Evolutionary conservation across 2,113 vertebrate species (phyloP), one percentile per base, ranked within the genome.

Genomic region (Syngnathoides biaculeatus): DNA sequence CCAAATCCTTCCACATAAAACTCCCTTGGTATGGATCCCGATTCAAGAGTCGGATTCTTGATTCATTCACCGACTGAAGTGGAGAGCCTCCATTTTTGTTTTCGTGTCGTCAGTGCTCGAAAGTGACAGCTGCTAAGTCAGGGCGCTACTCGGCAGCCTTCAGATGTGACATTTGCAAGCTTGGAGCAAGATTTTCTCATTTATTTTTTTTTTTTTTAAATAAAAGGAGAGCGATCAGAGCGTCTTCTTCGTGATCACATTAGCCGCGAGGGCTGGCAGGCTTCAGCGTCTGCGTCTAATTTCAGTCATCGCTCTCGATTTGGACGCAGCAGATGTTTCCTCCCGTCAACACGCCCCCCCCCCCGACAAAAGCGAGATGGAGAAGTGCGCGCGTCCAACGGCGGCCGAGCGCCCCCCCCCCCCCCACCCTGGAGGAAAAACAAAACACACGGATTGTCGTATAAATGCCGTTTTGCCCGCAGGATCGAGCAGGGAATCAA

Each of bases 291-390:
- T 81, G 79, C 83, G 79, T 82, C 87, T 90, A 82, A 90, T 90
- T 86, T 84, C 76, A 87, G 87, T 91, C 90, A 90, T 91, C 87
- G 90, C 88, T 91, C 91, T 90, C 84, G 83, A 87, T 91, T 92
- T 91, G 86, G 78, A 84, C 35, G 40, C 85, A 90, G 87, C 91
- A 92, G 90, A 92, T 92, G 90, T 92, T 90, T 89, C 89, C 84
- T 81, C 85, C 78, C 87, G 89, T 91, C 89, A 92, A 79, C 86
- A 80, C 73, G 69, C 68, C 77, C 74, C 73, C 73, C 68, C 68
- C 77, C 74, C 73, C 68, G 73, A 90, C 79, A 81, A 81, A 81
- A 86, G 80, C 84, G 79, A 89, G 85, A 88, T 52, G 27, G 60
- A 43, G 60, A 43, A 57, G 14, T n/a, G 12, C 24, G 55, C 7